These are phyloP conservation scores for Echiichthys vipera DNA, from an alignment of 2,797 vertebrate species.

Conservation along the genomic window DNA sequence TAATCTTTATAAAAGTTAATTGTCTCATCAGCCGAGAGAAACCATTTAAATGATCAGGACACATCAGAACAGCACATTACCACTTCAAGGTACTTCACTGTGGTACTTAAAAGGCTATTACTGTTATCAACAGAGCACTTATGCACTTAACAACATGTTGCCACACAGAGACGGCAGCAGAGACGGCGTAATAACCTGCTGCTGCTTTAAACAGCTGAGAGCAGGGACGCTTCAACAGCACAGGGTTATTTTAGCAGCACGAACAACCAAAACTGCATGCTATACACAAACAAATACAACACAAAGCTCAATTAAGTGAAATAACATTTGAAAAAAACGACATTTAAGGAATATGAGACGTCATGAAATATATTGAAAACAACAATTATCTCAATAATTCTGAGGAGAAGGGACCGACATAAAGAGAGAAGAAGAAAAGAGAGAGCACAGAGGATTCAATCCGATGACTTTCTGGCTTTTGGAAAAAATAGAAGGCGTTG, in stretches of 20 bases:
- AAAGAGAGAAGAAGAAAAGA: neutral
- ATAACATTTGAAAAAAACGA: too few species aligned
- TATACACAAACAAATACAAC: neutral
- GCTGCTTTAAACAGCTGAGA: slow-evolving; percentile 23
- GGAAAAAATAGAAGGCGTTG: too few species aligned
- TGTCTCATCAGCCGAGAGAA: slow-evolving; percentile 10
- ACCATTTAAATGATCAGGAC: neutral
- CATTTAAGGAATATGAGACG: too few species aligned
- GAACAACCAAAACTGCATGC: neutral
- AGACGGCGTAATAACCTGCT: slow-evolving; percentile 10
- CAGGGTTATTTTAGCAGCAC: neutral
- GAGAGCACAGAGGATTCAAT: neutral
- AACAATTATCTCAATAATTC: too few species aligned
- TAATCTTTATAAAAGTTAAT: neutral
- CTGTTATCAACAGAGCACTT: slow-evolving; percentile 39
- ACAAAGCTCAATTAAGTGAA: neutral
- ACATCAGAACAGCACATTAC: slow-evolving; percentile 4
- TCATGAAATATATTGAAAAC: too few species aligned
- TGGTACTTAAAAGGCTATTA: slow-evolving; percentile 35
- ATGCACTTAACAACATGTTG: slow-evolving; percentile 31
- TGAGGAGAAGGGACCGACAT: too few species aligned
- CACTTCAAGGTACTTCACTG: slow-evolving; percentile 17
- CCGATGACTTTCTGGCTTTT: neutral
- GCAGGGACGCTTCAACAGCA: neutral
- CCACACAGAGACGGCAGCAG: slow-evolving; percentile 11